Base-by-base conservation (phyloP, 2,888 invertebrate species). In the Luperina testacea region DNA sequence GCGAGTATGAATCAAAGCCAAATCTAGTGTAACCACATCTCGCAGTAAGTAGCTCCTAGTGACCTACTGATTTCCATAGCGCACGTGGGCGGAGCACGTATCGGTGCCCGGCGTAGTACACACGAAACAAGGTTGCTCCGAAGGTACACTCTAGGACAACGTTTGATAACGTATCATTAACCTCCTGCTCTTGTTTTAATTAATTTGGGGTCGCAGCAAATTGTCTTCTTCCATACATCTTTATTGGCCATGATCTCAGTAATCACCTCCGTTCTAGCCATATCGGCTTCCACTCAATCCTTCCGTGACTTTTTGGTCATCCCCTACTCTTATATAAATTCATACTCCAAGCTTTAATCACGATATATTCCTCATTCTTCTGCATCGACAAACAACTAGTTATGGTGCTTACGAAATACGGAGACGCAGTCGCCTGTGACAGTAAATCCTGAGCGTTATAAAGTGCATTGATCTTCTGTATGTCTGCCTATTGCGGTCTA, bases 41-140 rank as follows among this genome's bases (percentile, higher is more conserved):
- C 89, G 81, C 86, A 83, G 77, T 90, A 90, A 92, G 93, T 92
- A 92, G 94, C 93, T 95, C 93, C 95, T 92, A 96, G 94, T 96
- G 96, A 96, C 96, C 96, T 95, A 96, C 94, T 96, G 96, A 95
- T 96, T 95, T 95, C 95, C 95, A 96, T 96, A 95, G 86, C 61
- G 90, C 90, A 90, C 92, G 95, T 96, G 92, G 96, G 96, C 91
- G 95, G 84, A 72, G 90, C 87, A 77, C 80, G 84, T 85, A 87
- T 88, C 87, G 83, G 82, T 72, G 78, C 87, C 89, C 89, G 88
- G 82, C 84, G 85, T 91, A 90, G 83, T 88, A 89, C 87, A 84
- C 45, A 86, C 86, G 82, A 84, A 24, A 65, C 27, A 51, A 64
- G 45, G 51, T 38, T 13, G 0, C 15, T 0, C 64, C 75, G 73